Evolutionary conservation across 2,888 invertebrate species (phyloP).

Genomic region (Embidobia sp.): DNA sequence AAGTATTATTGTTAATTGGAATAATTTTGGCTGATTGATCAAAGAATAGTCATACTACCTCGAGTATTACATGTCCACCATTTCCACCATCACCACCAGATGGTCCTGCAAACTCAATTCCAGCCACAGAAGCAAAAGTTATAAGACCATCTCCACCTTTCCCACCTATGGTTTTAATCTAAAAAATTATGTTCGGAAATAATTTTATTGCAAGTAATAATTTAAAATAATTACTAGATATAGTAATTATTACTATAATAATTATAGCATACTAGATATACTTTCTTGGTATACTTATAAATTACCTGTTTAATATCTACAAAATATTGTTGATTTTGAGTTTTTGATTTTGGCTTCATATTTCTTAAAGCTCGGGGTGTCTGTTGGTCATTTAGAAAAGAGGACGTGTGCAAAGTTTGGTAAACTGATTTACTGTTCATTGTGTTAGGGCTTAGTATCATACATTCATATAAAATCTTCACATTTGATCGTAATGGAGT

Average conservation of each 20-base stretch:
- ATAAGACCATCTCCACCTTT: conserved; percentile 96
- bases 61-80: conserved; percentile 96
- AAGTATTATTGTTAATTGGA: no score
- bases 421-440: neutral
- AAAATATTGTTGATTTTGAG: conserved; percentile 68
- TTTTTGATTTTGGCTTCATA: conserved; percentile 72
- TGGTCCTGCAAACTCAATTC: conserved; percentile 95
- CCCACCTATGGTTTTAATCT: conserved; percentile 89
- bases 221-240: conserved; percentile 11
- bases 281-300: neutral
- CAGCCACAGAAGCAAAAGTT: conserved; percentile 92
- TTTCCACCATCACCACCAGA: conserved; percentile 98
- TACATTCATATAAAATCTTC: neutral
- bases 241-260: conserved; percentile 5
- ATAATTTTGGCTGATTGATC: no score
- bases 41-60: conserved; percentile 79
- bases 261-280: neutral
- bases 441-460: neutral
- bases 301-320: conserved; percentile 75
- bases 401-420: conserved; percentile 7
- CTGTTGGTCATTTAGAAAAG: neutral
- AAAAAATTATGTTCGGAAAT: conserved; percentile 21
- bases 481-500: neutral
- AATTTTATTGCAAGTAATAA: conserved; percentile 7
- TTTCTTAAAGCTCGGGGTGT: conserved; percentile 72